phyloP scores from a whole-genome alignment of 1,140 invertebrate species.

The Polypedilum pembai region DNA sequence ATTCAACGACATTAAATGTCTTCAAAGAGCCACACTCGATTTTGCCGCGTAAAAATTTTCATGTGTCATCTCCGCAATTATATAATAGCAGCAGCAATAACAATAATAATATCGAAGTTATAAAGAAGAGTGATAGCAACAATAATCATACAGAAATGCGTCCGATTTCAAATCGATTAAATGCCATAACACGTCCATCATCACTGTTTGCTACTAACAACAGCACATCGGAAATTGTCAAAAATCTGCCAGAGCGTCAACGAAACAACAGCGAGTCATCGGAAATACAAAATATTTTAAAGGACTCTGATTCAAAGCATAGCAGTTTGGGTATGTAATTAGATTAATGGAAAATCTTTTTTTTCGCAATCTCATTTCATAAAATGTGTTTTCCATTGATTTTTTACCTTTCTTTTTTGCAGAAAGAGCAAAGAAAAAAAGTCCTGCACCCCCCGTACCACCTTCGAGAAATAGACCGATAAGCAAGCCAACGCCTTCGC shows the following conservation, averaged over 20 bases:
- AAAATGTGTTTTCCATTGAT: constrained; percentile 33
- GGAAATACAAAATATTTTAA: constrained; percentile 1
- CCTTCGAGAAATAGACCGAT: constrained; percentile 33
- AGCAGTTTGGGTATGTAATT: constrained; percentile 15
- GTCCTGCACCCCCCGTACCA: constrained; percentile 35
- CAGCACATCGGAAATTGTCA: background rate
- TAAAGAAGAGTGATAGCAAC: constrained; percentile 8
- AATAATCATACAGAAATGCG: constrained; percentile 5
- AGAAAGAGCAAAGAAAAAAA: constrained; percentile 25
- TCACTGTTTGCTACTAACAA: background rate
- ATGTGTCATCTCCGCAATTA: constrained; percentile 41
- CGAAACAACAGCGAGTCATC: background rate
- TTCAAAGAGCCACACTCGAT: constrained; percentile 33
- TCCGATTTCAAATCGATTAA: background rate
- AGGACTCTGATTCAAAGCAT: background rate
- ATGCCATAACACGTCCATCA: constrained; percentile 21
- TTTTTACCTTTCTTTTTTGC: constrained; percentile 36
- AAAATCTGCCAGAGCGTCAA: constrained; percentile 15
- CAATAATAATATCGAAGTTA: background rate
- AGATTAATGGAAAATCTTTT: background rate
- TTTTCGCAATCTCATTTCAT: background rate
- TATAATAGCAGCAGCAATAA: constrained; percentile 27
- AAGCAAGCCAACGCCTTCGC: background rate
- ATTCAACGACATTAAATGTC: constrained; percentile 1
- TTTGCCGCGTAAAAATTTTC: constrained; percentile 37